phyloP scores from a whole-genome alignment of 2,113 vertebrate genomes.

The Stegastes partitus region DNA sequence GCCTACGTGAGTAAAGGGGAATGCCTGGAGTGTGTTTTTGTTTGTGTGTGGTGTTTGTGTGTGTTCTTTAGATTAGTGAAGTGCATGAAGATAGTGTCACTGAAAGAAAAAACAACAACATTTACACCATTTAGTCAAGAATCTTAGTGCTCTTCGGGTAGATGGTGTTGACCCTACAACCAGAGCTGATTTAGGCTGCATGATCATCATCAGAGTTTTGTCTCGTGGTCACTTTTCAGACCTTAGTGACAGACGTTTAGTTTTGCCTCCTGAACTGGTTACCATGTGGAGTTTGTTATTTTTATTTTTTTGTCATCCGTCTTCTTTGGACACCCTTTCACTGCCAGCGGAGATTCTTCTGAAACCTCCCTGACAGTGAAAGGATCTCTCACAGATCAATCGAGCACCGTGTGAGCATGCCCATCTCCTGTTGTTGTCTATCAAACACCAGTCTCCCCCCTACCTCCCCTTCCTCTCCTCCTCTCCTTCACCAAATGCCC shows the following conservation, averaged over 20 bases:
- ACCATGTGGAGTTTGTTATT: constrained; percentile 44
- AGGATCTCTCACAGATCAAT: constrained; percentile 74
- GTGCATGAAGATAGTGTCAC: constrained; percentile 90
- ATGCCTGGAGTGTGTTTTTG: constrained; percentile 81
- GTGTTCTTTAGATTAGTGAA: constrained; percentile 84
- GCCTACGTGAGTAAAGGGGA: constrained; percentile 90
- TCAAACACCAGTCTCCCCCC: constrained; percentile 46
- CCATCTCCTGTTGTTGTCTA: constrained; percentile 68
- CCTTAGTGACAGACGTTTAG: constrained; percentile 25
- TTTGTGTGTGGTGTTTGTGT: constrained; percentile 87
- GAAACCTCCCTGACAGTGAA: constrained; percentile 67
- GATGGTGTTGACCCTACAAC: constrained; percentile 34
- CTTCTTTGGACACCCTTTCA: constrained; percentile 71
- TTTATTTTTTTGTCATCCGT: constrained; percentile 33
- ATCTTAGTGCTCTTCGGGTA: constrained; percentile 30
- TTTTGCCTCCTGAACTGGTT: constrained; percentile 39
- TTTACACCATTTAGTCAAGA: constrained; percentile 43
- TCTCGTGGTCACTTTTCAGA: constrained; percentile 37
- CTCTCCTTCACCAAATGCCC: constrained; percentile 15
- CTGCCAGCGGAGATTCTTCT: constrained; percentile 53
- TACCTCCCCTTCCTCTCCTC: neutral
- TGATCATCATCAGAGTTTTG: constrained; percentile 49
- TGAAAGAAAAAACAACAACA: neutral
- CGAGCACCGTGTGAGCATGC: constrained; percentile 85
- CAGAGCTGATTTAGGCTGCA: constrained; percentile 60